Percentiles rank a stretch among this genome's conserved stretches.
Evolutionary conservation across 2,888 invertebrate genomes (phyloP).

Genomic region (Agelastica alni): DNA sequence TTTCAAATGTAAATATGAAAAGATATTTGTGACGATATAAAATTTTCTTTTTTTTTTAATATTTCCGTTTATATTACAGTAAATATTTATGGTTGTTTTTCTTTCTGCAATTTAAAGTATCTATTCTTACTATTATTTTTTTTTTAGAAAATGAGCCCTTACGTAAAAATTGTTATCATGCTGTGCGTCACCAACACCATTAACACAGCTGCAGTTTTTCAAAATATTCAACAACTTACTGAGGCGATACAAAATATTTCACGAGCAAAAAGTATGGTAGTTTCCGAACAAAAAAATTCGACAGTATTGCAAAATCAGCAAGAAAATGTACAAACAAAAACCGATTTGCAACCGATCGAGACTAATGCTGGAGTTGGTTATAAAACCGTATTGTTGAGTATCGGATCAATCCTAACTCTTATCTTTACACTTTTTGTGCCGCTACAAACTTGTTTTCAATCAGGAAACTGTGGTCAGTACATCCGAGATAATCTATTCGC

Average conservation of each 20-base stretch:
- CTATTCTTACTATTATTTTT: not conserved
- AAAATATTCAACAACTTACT: not conserved
- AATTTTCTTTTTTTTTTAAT: no score
- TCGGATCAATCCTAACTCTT: slow-evolving; percentile 11
- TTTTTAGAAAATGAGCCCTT: not conserved
- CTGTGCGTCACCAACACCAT: not conserved
- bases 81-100: no score
- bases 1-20: no score
- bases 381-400: slow-evolving; percentile 1
- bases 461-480: slow-evolving; percentile 13
- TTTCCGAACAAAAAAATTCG: not conserved
- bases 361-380: not conserved
- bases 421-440: slow-evolving; percentile 10
- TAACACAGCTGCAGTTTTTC: not conserved
- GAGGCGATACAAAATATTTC: not conserved
- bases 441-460: slow-evolving; percentile 9
- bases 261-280: not conserved
- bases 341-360: not conserved
- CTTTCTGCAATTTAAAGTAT: no score
- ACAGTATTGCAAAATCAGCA: not conserved
- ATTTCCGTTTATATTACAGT: no score
- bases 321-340: not conserved
- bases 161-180: not conserved
- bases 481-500: slow-evolving; percentile 4
- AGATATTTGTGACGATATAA: no score